Evolutionary conservation across 2,888 invertebrate species (phyloP).

Genomic region (Drosophila imparisetae): DNA sequence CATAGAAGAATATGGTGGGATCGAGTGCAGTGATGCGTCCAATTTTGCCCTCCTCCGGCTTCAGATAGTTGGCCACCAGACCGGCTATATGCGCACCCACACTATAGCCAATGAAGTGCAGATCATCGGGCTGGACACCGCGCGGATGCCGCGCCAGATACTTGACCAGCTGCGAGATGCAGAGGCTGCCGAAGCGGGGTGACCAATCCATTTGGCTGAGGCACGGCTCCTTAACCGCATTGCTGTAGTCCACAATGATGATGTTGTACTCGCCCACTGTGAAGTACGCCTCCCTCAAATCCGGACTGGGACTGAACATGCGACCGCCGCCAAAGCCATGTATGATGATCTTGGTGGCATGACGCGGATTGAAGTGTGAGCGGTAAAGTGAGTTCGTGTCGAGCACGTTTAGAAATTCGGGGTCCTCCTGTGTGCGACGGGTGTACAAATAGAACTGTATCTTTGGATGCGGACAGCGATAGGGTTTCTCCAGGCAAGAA

Average conservation of each 20-base stretch:
- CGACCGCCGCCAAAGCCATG: conserved; percentile 96
- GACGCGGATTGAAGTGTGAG: conserved; percentile 91
- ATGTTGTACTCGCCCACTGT: conserved; percentile 92
- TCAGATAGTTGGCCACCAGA: conserved; percentile 91
- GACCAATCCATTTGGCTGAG: conserved; percentile 91
- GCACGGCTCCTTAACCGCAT: conserved; percentile 92
- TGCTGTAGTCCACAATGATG: conserved; percentile 93
- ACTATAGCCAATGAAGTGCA: conserved; percentile 94
- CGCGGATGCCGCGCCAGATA: conserved; percentile 92
- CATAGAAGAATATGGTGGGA: conserved; percentile 94
- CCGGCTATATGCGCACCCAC: conserved; percentile 95
- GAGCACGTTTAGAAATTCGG: conserved; percentile 89
- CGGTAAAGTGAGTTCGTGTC: conserved; percentile 89
- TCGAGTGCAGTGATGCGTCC: conserved; percentile 94
- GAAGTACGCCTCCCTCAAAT: conserved; percentile 93
- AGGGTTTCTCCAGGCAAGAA: conserved; percentile 92
- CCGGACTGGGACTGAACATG: conserved; percentile 92
- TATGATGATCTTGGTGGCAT: conserved; percentile 94
- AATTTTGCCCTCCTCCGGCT: conserved; percentile 88
- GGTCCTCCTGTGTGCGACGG: conserved; percentile 90
- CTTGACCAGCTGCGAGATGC: conserved; percentile 92
- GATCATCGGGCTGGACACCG: conserved; percentile 89
- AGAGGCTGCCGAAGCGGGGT: conserved; percentile 88
- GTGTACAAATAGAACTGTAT: conserved; percentile 94
- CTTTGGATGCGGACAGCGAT: conserved; percentile 92